phyloP scores from a whole-genome alignment of 92 coral and sea anemone genomes.

The Zoanthus solanderi region DNA sequence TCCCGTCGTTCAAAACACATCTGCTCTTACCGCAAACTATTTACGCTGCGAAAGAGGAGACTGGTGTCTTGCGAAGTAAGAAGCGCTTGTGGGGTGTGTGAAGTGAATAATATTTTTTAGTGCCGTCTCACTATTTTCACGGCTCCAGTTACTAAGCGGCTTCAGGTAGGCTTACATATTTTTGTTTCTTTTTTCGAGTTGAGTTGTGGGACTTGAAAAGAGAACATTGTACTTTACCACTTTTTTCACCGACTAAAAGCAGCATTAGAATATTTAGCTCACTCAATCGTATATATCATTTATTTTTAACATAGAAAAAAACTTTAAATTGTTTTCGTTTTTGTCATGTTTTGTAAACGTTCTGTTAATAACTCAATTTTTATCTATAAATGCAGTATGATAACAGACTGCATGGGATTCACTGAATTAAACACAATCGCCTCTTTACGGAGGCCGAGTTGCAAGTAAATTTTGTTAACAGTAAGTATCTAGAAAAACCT shows the following conservation, averaged over 20 bases:
- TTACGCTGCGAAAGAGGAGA: constrained; percentile 12
- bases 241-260: background rate
- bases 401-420: background rate
- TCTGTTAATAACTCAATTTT: constrained; percentile 34
- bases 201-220: background rate
- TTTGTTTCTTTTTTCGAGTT: background rate
- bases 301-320: background rate
- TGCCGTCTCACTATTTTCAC: background rate
- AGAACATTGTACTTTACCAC: background rate
- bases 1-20: constrained; percentile 50
- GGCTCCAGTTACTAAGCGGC: background rate
- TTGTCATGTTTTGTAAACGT: background rate
- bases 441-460: background rate
- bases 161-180: constrained; percentile 6
- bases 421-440: background rate
- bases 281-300: background rate
- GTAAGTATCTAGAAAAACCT: background rate
- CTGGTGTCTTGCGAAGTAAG: constrained; percentile 2
- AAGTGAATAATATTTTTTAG: background rate
- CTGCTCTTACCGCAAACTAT: constrained; percentile 52
- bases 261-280: background rate
- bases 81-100: background rate
- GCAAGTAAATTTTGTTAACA: constrained; percentile 12
- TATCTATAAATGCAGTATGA: background rate
- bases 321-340: background rate